Percentiles rank a stretch among this genome's conserved stretches.
phyloP scores from a whole-genome alignment of 2,888 invertebrate species.

The Xanthia icteritia region DNA sequence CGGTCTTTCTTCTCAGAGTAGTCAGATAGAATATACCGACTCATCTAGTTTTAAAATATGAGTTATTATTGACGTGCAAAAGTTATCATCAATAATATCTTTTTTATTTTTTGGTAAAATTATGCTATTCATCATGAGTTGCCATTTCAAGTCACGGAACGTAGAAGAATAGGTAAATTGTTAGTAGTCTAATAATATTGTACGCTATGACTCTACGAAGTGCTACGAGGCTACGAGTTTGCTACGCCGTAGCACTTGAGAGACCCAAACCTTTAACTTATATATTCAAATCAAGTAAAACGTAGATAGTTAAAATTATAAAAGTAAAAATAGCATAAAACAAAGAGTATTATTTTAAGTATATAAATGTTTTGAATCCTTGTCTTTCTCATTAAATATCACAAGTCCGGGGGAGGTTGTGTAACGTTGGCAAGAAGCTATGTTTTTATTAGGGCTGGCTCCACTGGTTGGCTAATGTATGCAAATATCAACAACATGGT shows the following conservation, averaged over 20 bases:
- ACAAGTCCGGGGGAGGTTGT: conserved; percentile 43
- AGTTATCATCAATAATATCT: too few species aligned
- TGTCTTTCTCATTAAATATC: conserved; percentile 43
- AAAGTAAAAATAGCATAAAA: neutral
- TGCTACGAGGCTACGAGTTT: conserved; percentile 30
- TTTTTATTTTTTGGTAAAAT: neutral
- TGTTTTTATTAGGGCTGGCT: conserved; percentile 74
- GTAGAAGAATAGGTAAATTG: neutral
- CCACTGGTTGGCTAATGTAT: conserved; percentile 73
- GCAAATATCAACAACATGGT: conserved; percentile 78
- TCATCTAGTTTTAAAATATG: too few species aligned
- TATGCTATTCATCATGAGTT: neutral
- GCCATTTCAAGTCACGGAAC: neutral
- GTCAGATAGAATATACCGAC: too few species aligned
- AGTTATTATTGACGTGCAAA: too few species aligned
- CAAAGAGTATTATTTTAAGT: neutral
- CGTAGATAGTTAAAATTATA: too few species aligned
- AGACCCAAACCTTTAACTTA: conserved; percentile 5
- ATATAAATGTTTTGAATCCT: conserved; percentile 27
- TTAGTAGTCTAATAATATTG: neutral
- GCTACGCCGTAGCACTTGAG: conserved; percentile 41
- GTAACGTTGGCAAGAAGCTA: conserved; percentile 73
- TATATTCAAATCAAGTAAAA: neutral
- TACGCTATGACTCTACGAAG: conserved; percentile 19
- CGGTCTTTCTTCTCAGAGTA: too few species aligned